phyloP scores from a whole-genome alignment of 2,888 invertebrate genomes.

The Rhamnusium bicolor region DNA sequence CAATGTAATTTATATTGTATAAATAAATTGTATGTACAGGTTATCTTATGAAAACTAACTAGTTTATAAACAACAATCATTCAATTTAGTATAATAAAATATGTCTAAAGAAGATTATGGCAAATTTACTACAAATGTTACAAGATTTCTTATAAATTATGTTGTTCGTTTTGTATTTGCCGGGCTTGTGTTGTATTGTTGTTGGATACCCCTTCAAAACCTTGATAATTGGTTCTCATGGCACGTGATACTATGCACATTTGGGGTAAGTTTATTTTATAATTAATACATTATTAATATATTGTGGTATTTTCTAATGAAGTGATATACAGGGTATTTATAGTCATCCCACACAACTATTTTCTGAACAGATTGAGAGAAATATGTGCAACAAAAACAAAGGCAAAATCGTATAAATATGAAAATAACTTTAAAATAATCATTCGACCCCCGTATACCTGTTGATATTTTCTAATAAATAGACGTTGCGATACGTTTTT shows the following conservation, averaged over 20 bases:
- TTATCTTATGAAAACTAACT: not conserved
- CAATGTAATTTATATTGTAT: not conserved
- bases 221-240: constrained; percentile 62
- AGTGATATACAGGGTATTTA: no score
- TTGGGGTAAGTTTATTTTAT: constrained; percentile 62
- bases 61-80: not conserved
- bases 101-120: constrained; percentile 30
- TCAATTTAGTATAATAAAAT: not conserved
- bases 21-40: no score
- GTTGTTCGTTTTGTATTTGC: constrained; percentile 52
- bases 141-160: constrained; percentile 58
- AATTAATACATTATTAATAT: not conserved
- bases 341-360: no score
- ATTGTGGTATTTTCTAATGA: not conserved
- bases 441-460: no score
- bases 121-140: constrained; percentile 36
- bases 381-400: no score
- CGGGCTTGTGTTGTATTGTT: constrained; percentile 56
- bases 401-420: no score
- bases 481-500: no score
- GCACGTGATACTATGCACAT: constrained; percentile 66
- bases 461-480: no score
- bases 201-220: constrained; percentile 58
- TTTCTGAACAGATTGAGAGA: no score
- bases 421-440: no score